Evolutionary conservation across 2,113 vertebrate genomes (phyloP).

Genomic region (Glaucidium brasilianum): DNA sequence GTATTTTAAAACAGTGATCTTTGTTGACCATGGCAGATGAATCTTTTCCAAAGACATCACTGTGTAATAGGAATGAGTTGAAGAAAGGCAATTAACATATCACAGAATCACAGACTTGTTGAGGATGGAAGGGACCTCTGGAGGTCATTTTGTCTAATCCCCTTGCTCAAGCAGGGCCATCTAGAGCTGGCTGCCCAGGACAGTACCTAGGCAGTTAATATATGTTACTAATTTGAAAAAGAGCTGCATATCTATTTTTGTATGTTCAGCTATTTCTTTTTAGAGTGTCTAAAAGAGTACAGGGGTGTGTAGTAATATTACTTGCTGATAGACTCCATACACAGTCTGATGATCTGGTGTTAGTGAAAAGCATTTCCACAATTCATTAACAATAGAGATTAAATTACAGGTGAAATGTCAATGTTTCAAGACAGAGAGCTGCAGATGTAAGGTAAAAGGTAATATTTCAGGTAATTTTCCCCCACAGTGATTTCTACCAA

Average conservation of each 20-base stretch:
- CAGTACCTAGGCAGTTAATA: not conserved
- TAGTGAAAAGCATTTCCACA: not conserved
- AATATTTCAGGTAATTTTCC: not conserved
- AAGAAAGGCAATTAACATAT: not conserved
- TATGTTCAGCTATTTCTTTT: not conserved
- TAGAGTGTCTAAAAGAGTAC: not conserved
- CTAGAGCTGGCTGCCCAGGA: not conserved
- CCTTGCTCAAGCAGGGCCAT: not conserved
- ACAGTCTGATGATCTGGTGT: not conserved
- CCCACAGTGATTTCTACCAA: not conserved
- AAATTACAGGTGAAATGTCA: conserved; percentile 2
- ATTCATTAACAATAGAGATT: not conserved
- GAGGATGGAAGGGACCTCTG: not conserved
- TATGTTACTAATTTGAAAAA: not conserved
- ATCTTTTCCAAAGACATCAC: not conserved
- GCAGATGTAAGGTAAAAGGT: not conserved
- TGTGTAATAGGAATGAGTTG: not conserved
- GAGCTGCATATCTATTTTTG: not conserved
- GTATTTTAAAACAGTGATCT: not conserved
- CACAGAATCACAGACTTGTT: not conserved
- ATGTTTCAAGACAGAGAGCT: not conserved
- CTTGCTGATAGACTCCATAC: not conserved
- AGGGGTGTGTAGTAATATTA: not conserved
- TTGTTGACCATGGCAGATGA: not conserved
- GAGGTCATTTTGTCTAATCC: not conserved